These are phyloP conservation scores for Temnothorax longispinosus DNA, from an alignment of 1,140 invertebrate species.

Conservation along the genomic window DNA sequence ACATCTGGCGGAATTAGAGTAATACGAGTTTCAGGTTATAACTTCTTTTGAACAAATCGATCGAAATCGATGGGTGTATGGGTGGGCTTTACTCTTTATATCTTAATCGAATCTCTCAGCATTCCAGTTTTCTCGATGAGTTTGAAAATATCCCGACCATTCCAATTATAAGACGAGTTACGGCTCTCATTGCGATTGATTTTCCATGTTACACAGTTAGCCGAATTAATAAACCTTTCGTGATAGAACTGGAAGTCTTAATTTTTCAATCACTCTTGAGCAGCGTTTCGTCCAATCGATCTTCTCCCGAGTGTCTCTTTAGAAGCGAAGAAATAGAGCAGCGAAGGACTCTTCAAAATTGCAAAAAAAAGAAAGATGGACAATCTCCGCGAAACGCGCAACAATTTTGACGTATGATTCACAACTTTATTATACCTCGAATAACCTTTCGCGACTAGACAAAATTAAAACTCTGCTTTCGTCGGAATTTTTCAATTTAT, in stretches of 20 bases:
- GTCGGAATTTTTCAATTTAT: conserved; percentile 48
- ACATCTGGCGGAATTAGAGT: background rate
- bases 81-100: background rate
- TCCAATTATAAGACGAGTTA: conserved; percentile 39
- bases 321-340: conserved; percentile 6
- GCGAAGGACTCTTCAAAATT: background rate
- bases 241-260: conserved; percentile 28
- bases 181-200: conserved; percentile 43
- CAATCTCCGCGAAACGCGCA: background rate
- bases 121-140: conserved; percentile 28
- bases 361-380: background rate
- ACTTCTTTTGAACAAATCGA: background rate
- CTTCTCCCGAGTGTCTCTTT: conserved; percentile 17
- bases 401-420: background rate
- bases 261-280: conserved; percentile 43
- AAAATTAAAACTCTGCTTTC: conserved; percentile 28
- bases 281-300: background rate
- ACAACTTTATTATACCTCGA: background rate
- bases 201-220: conserved; percentile 38
- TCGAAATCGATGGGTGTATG: background rate
- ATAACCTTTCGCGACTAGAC: background rate
- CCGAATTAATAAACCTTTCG: conserved; percentile 20
- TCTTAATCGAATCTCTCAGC: conserved; percentile 49
- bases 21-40: conserved; percentile 20
- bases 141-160: background rate